Base-by-base conservation (phyloP, 92 coral and sea anemone genomes). In the Umimayanthus kanabou region DNA sequence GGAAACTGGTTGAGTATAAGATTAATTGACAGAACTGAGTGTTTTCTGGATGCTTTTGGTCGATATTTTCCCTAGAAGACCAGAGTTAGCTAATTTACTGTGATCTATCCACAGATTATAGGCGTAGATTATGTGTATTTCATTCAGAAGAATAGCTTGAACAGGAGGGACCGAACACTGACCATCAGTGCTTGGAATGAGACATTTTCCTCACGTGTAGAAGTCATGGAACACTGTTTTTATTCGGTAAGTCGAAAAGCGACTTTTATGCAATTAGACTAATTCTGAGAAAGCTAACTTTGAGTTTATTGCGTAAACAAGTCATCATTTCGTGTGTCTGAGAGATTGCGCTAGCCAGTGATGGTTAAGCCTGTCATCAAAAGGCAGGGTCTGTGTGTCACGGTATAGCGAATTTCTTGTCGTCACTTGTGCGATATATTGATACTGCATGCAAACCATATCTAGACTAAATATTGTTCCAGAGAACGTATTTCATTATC, bases 51-150 rank as follows among this genome's bases (percentile, higher is more conserved):
- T 76, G 57, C 16, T 43, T 73, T 9, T 28, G 18, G 28, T 45
- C 25, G 40, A 76, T 2, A 40, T 65, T 29, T 58, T 33, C 49
- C 4, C 55, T 53, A 43, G 65, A 45, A 43, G 20, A 5, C 22
- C 22, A 33, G 29, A 50, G 14, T 9, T 26, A 15, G 11, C 42
- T 39, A 57, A 85, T 40, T 13, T 14, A 80, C 7, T 80, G 22
- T 70, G 64, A 47, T 78, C 81, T 55, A 33, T 78, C 72, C 84
- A 23, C 90, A 97, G 99, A 94, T 97, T 29, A 94, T 97, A 82
- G 99, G 99, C 14, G 99, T 97, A 15, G 99, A 97, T 40, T 94
- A 88, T 88, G 99, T 95, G 47, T 97, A 95, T 81, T 97, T 97
- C 90, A 94, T 87, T 81, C 99, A 97, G 89, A 97, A 94, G 43